Percentiles rank a stretch among this genome's conserved stretches.
Evolutionary conservation across 2,797 vertebrate species (phyloP).

Genomic region (Poeciliopsis infans): DNA sequence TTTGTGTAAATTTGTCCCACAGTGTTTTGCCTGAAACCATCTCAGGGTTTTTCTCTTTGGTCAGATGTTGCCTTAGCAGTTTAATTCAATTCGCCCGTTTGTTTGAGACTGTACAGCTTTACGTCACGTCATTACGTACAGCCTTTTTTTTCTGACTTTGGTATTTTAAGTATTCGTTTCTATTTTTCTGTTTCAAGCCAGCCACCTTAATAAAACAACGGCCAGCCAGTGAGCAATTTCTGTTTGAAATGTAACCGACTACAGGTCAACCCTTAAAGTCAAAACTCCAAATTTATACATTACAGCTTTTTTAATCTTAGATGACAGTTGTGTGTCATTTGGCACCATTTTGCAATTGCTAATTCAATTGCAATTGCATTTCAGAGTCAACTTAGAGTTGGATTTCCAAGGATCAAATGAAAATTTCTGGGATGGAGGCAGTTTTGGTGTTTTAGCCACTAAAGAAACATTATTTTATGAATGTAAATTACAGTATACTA

Average conservation of each 20-base stretch:
- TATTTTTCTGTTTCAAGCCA: not conserved
- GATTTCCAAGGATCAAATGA: too few species aligned
- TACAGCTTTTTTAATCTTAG: too few species aligned
- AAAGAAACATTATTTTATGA: too few species aligned
- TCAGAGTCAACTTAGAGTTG: not conserved
- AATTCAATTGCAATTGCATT: not conserved
- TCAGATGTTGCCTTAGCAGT: too few species aligned
- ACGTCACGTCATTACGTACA: not conserved
- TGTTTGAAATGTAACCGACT: not conserved
- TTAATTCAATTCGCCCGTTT: too few species aligned
- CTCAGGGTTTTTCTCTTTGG: too few species aligned
- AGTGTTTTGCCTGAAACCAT: too few species aligned
- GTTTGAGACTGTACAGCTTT: not conserved
- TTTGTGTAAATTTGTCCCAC: too few species aligned
- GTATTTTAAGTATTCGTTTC: too few species aligned
- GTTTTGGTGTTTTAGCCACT: too few species aligned
- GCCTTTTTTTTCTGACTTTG: not conserved
- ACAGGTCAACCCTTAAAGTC: not conserved
- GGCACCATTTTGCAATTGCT: not conserved
- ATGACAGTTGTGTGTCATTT: not conserved
- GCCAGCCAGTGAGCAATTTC: not conserved
- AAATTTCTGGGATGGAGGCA: too few species aligned
- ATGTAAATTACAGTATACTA: too few species aligned
- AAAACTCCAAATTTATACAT: not conserved
- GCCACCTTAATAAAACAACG: not conserved